Conservation (phyloP, 2,888 invertebrate species). For the Podabrus alpinus region DNA sequence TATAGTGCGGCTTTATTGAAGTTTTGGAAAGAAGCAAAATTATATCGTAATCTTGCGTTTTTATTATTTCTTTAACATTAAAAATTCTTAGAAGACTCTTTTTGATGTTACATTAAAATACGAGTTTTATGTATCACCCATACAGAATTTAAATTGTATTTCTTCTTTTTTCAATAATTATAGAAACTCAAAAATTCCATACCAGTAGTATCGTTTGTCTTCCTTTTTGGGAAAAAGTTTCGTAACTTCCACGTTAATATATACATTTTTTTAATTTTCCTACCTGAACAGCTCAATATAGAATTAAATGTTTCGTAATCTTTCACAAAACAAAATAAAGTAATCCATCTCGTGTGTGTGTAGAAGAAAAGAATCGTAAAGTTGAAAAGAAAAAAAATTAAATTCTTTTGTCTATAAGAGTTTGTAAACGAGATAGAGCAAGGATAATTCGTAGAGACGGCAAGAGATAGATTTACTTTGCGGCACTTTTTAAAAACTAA, state of each 20-base stretch:
- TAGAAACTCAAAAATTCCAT: background rate
- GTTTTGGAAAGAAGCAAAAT: slow-evolving; percentile 29
- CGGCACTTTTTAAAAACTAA: slow-evolving; percentile 33
- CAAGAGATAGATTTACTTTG: slow-evolving; percentile 18
- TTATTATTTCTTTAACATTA: slow-evolving; percentile 18
- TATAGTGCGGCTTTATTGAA: slow-evolving; percentile 46
- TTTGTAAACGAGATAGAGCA: slow-evolving; percentile 15
- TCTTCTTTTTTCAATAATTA: background rate
- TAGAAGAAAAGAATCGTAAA: slow-evolving; percentile 20
- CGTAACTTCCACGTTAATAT: background rate
- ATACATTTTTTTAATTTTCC: background rate
- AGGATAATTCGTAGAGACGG: slow-evolving; percentile 16
- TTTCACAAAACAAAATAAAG: slow-evolving; percentile 30
- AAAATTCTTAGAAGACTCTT: slow-evolving; percentile 22
- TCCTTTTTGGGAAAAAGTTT: background rate
- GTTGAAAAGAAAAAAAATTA: slow-evolving; percentile 15
- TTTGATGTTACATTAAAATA: background rate
- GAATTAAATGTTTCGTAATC: background rate
- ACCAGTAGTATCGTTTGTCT: background rate
- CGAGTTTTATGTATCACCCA: background rate
- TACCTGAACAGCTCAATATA: background rate
- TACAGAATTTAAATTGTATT: background rate
- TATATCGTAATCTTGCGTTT: slow-evolving; percentile 24
- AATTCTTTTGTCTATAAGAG: slow-evolving; percentile 18
- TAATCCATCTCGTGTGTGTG: slow-evolving; percentile 31